Conservation (phyloP, 2,888 invertebrate species). For the Trichacis sp. region DNA sequence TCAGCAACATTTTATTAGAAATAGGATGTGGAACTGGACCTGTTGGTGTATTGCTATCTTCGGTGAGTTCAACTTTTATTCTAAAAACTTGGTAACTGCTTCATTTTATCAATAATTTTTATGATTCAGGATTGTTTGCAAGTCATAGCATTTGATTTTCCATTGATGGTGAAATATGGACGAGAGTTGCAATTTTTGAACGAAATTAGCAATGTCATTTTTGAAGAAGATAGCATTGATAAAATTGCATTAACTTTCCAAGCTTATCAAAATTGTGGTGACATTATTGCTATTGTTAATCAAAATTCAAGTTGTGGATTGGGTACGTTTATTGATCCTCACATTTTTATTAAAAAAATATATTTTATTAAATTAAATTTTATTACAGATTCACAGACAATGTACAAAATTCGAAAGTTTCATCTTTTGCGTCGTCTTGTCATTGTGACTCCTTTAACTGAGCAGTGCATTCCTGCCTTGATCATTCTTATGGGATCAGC, state of each 20-base stretch:
- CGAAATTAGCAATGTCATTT: neutral
- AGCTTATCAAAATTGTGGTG: too few relatives aligned
- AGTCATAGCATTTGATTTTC: too few relatives aligned
- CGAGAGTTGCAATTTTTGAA: too few relatives aligned
- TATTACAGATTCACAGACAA: neutral
- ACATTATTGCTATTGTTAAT: too few relatives aligned
- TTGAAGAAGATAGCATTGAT: neutral
- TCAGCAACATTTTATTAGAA: neutral
- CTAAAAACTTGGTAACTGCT: too few relatives aligned
- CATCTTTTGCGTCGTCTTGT: neutral
- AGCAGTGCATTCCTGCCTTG: neutral
- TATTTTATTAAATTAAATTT: too few relatives aligned
- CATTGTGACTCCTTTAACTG: neutral
- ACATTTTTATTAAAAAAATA: too few relatives aligned
- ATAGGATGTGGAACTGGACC: neutral
- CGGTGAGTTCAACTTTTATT: neutral
- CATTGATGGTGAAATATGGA: too few relatives aligned
- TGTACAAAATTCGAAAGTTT: neutral
- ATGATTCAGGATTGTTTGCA: too few relatives aligned
- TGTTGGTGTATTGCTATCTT: neutral
- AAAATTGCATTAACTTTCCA: neutral
- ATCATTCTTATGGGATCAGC: neutral
- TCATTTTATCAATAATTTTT: too few relatives aligned
- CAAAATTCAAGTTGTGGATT: neutral
- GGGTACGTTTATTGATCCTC: neutral